Percentiles rank a stretch among this genome's conserved stretches.
These are phyloP conservation scores for Mormyrus lacerda DNA, from an alignment of 2,113 vertebrate species.

Conservation along the genomic window DNA sequence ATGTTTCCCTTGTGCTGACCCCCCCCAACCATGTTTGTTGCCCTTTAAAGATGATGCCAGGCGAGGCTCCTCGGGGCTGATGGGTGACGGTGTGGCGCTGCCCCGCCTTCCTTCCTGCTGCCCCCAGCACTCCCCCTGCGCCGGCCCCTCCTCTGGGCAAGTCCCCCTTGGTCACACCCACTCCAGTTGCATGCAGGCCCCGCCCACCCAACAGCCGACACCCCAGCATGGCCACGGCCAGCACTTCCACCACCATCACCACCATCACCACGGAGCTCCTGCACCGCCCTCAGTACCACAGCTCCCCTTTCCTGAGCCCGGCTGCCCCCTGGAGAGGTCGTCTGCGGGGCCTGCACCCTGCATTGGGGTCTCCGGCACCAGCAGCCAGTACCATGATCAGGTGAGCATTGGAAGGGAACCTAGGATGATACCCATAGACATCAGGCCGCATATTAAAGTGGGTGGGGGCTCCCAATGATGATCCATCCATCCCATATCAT, in stretches of 20 bases:
- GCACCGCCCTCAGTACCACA: slow-evolving; percentile 62
- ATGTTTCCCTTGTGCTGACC: slow-evolving; percentile 20
- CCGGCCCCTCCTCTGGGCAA: slow-evolving; percentile 78
- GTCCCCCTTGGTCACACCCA: slow-evolving; percentile 78
- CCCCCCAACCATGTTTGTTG: slow-evolving; percentile 18
- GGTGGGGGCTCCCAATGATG: neutral
- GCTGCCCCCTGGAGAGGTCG: slow-evolving; percentile 68
- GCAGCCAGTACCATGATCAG: slow-evolving; percentile 67
- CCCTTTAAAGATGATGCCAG: slow-evolving; percentile 71
- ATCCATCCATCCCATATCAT: neutral
- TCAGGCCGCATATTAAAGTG: neutral
- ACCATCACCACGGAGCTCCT: slow-evolving; percentile 65
- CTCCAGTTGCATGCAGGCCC: slow-evolving; percentile 80
- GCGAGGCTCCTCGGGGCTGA: slow-evolving; percentile 65
- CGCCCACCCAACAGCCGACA: slow-evolving; percentile 66
- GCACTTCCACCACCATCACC: slow-evolving; percentile 78
- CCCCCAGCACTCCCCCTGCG: slow-evolving; percentile 92
- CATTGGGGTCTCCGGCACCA: slow-evolving; percentile 54
- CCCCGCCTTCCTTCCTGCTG: slow-evolving; percentile 93
- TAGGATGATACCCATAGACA: neutral
- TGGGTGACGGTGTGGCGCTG: slow-evolving; percentile 76
- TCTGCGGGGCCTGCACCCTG: slow-evolving; percentile 62
- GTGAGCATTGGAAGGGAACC: slow-evolving; percentile 38
- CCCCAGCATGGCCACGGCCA: slow-evolving; percentile 68
- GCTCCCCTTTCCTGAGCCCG: slow-evolving; percentile 57